Percentiles rank a stretch among this genome's conserved stretches.
Evolutionary conservation across 2,797 vertebrate species (phyloP).

Genomic region (Eidolon dupreanum): DNA sequence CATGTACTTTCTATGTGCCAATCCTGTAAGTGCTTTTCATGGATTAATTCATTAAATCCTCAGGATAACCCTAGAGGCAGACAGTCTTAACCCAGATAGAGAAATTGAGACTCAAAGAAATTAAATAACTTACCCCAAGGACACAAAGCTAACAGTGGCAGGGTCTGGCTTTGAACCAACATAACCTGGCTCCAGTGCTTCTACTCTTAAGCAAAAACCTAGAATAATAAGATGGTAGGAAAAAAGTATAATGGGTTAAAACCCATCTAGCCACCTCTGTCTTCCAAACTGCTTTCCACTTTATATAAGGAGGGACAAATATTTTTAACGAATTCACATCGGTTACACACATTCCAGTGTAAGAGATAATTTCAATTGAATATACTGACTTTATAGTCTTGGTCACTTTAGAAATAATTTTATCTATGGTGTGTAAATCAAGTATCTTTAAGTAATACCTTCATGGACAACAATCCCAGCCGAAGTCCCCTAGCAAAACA

Average conservation of each 20-base stretch:
- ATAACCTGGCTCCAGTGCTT: too few relatives aligned
- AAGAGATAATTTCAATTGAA: slow-evolving; percentile 5
- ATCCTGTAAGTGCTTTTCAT: neutral
- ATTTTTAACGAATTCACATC: slow-evolving; percentile 45
- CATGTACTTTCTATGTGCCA: neutral
- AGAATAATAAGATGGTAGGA: neutral
- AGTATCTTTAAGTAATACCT: neutral
- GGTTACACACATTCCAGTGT: neutral
- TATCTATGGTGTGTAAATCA: neutral
- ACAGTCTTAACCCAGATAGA: neutral
- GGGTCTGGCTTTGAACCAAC: slow-evolving; percentile 13
- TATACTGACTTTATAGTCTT: neutral
- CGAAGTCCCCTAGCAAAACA: neutral
- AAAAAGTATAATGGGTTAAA: neutral
- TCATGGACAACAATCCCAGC: neutral
- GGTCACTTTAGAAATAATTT: slow-evolving; percentile 40
- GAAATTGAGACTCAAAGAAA: neutral
- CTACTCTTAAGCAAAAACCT: neutral
- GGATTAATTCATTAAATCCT: neutral
- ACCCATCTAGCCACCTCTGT: neutral
- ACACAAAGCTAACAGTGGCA: slow-evolving; percentile 4
- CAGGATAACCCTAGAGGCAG: neutral
- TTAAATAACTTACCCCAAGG: neutral
- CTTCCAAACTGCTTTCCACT: neutral
- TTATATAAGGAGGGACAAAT: neutral